phyloP scores from a whole-genome alignment of 2,888 invertebrate genomes.

The Troides helena region DNA sequence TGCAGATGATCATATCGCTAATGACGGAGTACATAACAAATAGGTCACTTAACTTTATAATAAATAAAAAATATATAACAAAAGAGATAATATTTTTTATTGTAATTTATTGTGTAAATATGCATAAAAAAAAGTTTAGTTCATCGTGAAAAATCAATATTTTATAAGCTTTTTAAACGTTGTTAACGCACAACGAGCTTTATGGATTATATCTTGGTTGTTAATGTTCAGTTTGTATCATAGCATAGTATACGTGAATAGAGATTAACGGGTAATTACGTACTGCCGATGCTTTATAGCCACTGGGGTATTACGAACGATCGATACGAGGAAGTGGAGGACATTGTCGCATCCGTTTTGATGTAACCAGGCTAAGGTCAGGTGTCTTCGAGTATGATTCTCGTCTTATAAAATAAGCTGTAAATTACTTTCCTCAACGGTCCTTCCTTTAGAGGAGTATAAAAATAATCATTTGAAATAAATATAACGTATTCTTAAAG shows the following conservation, averaged over 20 bases:
- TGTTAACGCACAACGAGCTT: conserved; percentile 5
- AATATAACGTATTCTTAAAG: too few relatives aligned
- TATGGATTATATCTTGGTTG: conserved; percentile 18
- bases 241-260: conserved; percentile 4
- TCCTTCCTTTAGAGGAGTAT: neutral
- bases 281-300: conserved; percentile 12
- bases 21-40: too few relatives aligned
- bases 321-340: conserved; percentile 19
- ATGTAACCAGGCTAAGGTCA: conserved; percentile 20
- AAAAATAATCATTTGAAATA: neutral
- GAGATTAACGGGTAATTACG: conserved; percentile 28
- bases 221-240: conserved; percentile 13
- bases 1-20: too few relatives aligned
- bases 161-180: neutral
- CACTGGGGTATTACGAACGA: conserved; percentile 17
- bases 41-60: too few relatives aligned
- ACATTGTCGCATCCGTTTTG: conserved; percentile 19
- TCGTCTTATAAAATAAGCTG: neutral
- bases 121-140: neutral
- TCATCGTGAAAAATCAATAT: neutral
- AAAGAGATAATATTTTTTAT: neutral
- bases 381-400: neutral
- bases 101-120: neutral
- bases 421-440: neutral
- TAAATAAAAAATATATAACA: neutral